A percentile compares a stretch with the other conserved stretches of the same genome.
phyloP scores from a whole-genome alignment of 2,797 vertebrate genomes.

The Acipenser ruthenus region DNA sequence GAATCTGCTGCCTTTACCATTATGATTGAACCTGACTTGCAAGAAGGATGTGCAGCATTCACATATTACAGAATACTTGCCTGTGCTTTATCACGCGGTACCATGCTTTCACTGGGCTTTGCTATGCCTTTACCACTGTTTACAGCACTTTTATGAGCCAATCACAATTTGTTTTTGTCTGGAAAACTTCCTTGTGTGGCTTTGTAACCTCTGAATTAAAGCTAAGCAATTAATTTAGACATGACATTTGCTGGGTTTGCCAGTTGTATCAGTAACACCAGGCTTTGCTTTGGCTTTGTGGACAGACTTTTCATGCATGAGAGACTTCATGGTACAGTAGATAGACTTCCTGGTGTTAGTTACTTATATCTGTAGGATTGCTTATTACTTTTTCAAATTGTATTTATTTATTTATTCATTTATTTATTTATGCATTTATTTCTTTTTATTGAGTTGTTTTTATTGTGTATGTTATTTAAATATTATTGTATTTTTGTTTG shows the following conservation, averaged over 20 bases:
- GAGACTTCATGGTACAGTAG: not conserved
- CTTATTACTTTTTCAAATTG: not conserved
- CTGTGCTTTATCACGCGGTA: conserved; percentile 22
- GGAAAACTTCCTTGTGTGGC: conserved; percentile 56
- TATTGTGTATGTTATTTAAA: too few species aligned
- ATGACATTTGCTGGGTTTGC: conserved; percentile 33
- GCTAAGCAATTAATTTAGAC: conserved; percentile 34
- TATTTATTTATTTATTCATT: not conserved
- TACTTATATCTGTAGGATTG: not conserved
- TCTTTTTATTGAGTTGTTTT: not conserved
- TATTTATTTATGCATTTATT: not conserved
- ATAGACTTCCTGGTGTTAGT: not conserved
- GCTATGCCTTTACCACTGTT: conserved; percentile 1
- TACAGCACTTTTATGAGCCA: not conserved
- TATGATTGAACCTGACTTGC: too few species aligned
- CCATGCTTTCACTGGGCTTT: conserved; percentile 19
- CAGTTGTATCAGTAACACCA: conserved; percentile 32
- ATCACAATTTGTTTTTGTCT: conserved; percentile 48
- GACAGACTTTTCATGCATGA: conserved; percentile 6
- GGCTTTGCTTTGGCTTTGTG: conserved; percentile 23
- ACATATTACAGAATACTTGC: not conserved
- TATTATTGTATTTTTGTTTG: conserved; percentile 15
- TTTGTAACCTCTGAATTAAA: conserved; percentile 48
- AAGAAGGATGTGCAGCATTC: too few species aligned
- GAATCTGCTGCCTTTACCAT: too few species aligned